Base-by-base conservation (phyloP, 1,140 invertebrate species). In the Nephila pilipes region DNA sequence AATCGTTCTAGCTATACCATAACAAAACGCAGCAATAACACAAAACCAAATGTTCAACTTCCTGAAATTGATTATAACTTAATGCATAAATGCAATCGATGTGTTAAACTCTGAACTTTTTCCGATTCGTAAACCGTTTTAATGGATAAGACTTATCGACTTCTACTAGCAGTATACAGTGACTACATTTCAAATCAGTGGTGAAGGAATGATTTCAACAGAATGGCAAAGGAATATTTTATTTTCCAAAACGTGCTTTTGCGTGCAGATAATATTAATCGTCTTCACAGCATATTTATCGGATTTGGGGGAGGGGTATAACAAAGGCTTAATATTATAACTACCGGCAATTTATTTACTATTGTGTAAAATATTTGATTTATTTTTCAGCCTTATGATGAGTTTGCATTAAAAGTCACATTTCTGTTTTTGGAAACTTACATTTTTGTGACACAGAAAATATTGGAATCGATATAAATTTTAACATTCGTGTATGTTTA, bases 1-100 rank as follows among this genome's bases (percentile, higher is more conserved):
- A 79, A 32, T 10, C 12, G 1, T 46, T 46, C 36, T 29, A 46
- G 29, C 38, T 83, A 55, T 55, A 25, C 38, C 12, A 83, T 32
- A 75, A 75, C 14, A 36, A 83, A 83, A 83, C 25, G 22, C 54
- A 55, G 54, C 22, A 36, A 87, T 63, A 58, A 63, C 25, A 60
- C 20, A 12, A 87, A 87, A 63, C n/a, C 25, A 87, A 83, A 83
- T 83, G 85, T 87, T 58, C 57, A 22, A 57, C 36, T 85, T 87
- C 85, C 85, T 58, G 57, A 87, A 60, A 87, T 87, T 87, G 85
- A 87, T 87, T 87, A 87, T 87, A 87, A 87, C 85, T 87, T 87
- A 87, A 87, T 87, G 57, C 57, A 87, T 87, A 60, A 87, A 87
- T 25, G 58, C 20, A 87, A 87, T 87, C 85, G 85, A 87, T 87